Conservation (phyloP, 2,113 vertebrate genomes). For the Lates calcarifer region DNA sequence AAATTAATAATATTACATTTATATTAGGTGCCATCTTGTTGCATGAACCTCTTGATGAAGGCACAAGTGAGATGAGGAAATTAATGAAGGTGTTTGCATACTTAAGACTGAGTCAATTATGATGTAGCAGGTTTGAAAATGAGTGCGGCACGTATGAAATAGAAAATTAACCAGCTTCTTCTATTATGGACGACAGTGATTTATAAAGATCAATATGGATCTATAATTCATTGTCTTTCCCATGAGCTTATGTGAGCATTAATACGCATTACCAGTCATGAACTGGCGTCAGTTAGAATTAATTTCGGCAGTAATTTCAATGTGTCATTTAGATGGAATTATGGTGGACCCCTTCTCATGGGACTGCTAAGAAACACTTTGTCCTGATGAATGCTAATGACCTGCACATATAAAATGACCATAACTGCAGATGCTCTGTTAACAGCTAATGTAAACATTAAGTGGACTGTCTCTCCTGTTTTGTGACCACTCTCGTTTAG, state of each 20-base stretch:
- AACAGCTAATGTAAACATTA: conserved; percentile 1
- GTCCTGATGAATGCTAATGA: conserved; percentile 36
- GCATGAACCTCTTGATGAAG: background rate
- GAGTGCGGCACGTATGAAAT: conserved; percentile 4
- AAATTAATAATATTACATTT: background rate
- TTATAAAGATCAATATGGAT: conserved; percentile 58
- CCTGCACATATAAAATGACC: background rate
- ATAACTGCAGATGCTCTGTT: background rate
- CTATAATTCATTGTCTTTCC: conserved; percentile 38
- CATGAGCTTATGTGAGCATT: conserved; percentile 8
- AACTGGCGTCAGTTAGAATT: conserved; percentile 51
- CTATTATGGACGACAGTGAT: conserved; percentile 31
- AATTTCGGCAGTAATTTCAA: conserved; percentile 29
- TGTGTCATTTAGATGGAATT: conserved; percentile 39
- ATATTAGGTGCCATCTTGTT: background rate
- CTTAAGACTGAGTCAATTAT: background rate
- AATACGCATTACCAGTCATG: conserved; percentile 45
- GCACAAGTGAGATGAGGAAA: conserved; percentile 15
- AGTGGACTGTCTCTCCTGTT: background rate
- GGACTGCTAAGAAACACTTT: background rate
- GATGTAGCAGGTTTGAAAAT: conserved; percentile 16
- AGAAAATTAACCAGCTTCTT: conserved; percentile 36
- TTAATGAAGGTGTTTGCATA: conserved; percentile 6
- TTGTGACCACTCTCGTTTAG: conserved; percentile 5
- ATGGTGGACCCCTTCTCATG: background rate